A percentile compares a stretch with the other conserved stretches of the same genome.
Conservation (phyloP, 2,888 invertebrate species). For the Bhutanitis thaidina region DNA sequence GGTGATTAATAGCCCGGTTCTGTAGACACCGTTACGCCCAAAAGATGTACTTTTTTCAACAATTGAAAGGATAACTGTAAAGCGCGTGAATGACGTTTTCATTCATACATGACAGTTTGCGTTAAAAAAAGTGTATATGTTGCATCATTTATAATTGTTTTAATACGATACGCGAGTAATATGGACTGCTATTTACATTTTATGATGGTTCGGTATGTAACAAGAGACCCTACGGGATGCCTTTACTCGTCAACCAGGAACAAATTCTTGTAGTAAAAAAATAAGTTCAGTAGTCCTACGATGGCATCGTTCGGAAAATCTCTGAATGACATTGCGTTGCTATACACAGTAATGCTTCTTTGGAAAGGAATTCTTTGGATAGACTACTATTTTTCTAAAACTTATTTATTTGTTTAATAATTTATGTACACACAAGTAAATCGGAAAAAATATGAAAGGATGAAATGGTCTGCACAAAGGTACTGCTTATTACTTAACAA, state of each 20-base stretch:
- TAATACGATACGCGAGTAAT: slow-evolving; percentile 54
- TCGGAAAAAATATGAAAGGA: too few relatives aligned
- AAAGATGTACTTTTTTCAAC: slow-evolving; percentile 12
- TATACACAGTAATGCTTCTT: slow-evolving; percentile 32
- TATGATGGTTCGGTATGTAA: slow-evolving; percentile 66
- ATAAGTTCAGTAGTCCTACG: slow-evolving; percentile 46
- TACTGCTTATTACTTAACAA: too few relatives aligned
- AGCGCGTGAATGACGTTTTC: slow-evolving; percentile 40
- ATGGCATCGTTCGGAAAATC: slow-evolving; percentile 55
- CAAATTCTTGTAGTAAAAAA: slow-evolving; percentile 59
- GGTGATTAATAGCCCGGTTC: slow-evolving; percentile 19
- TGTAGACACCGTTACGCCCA: slow-evolving; percentile 32
- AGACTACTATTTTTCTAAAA: too few relatives aligned
- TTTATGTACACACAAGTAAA: too few relatives aligned
- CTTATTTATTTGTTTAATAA: too few relatives aligned
- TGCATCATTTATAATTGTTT: slow-evolving; percentile 49
- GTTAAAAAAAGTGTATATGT: slow-evolving; percentile 36
- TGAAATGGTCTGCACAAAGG: too few relatives aligned
- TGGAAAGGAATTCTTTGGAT: slow-evolving; percentile 22
- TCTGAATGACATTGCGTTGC: slow-evolving; percentile 62
- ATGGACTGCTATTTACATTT: slow-evolving; percentile 61
- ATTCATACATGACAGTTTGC: slow-evolving; percentile 40
- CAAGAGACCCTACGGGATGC: slow-evolving; percentile 51
- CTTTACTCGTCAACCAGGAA: slow-evolving; percentile 68
- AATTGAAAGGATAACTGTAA: slow-evolving; percentile 30